These are phyloP conservation scores for Drosophila bipectinata DNA, from an alignment of 1,140 invertebrate genomes.

Conservation along the genomic window DNA sequence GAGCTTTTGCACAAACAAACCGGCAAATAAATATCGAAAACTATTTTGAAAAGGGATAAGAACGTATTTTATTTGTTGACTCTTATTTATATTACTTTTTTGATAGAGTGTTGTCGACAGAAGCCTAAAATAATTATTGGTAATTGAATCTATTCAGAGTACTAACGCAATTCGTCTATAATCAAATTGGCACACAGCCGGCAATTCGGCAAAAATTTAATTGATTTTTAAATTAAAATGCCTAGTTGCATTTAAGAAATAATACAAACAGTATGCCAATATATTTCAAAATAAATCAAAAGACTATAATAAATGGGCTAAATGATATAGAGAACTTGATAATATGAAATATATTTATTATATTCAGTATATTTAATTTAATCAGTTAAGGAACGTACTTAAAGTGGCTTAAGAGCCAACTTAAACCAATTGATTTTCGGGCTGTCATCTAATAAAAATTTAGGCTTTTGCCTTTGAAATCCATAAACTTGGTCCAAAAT, in stretches of 20 bases:
- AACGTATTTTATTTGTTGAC: slow-evolving; percentile 10
- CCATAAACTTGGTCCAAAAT: slow-evolving; percentile 8
- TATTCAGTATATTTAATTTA: neutral
- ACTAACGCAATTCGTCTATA: slow-evolving; percentile 4
- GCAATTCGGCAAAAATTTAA: neutral
- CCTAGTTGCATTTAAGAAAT: neutral
- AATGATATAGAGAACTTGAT: neutral
- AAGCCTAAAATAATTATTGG: slow-evolving; percentile 42
- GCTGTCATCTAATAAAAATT: slow-evolving; percentile 22
- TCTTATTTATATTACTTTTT: slow-evolving; percentile 8
- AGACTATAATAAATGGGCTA: neutral
- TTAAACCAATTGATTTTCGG: slow-evolving; percentile 10
- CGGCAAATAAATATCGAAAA: slow-evolving; percentile 41
- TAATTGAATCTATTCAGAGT: slow-evolving; percentile 27
- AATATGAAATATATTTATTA: neutral
- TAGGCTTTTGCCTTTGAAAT: slow-evolving; percentile 16
- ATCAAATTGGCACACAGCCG: slow-evolving; percentile 6
- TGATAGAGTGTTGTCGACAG: neutral
- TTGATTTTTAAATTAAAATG: neutral
- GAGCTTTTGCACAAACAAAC: slow-evolving; percentile 28
- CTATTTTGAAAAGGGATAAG: slow-evolving; percentile 35
- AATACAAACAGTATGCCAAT: neutral
- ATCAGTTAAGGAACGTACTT: slow-evolving; percentile 8
- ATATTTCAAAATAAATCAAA: neutral
- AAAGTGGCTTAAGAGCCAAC: neutral